Evolutionary conservation across 1,140 invertebrate genomes (phyloP).

Genomic region (Venturia canescens): DNA sequence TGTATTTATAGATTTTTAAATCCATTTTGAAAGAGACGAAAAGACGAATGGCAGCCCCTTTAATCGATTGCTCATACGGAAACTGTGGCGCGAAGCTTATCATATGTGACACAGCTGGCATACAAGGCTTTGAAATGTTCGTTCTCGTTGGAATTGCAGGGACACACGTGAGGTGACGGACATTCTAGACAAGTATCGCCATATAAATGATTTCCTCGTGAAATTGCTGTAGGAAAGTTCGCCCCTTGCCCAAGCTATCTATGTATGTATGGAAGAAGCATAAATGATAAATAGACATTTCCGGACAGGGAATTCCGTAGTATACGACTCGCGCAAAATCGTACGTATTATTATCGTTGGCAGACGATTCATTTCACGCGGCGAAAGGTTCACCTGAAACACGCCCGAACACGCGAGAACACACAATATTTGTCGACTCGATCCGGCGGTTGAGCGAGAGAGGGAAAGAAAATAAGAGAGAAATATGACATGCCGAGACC

Average conservation of each 20-base stretch:
- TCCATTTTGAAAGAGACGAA: too few species aligned
- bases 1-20: too few species aligned
- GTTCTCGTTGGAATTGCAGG: too few species aligned
- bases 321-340: neutral
- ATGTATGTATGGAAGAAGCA: neutral
- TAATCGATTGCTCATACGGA: too few species aligned
- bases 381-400: neutral
- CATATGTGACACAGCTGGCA: too few species aligned
- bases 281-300: conserved; percentile 4
- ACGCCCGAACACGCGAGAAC: neutral
- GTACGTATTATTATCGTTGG: neutral
- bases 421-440: conserved; percentile 19
- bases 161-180: too few species aligned
- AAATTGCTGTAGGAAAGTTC: neutral
- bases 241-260: neutral
- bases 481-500: conserved; percentile 8
- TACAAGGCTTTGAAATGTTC: too few species aligned
- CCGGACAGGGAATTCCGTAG: neutral
- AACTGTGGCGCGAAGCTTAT: too few species aligned
- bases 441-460: neutral
- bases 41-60: too few species aligned
- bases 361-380: neutral
- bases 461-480: neutral
- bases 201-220: neutral
- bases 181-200: neutral